Percentiles rank a stretch among this genome's conserved stretches.
These are phyloP conservation scores for Circaetus gallicus DNA, from an alignment of 2,113 vertebrate species.

Conservation along the genomic window DNA sequence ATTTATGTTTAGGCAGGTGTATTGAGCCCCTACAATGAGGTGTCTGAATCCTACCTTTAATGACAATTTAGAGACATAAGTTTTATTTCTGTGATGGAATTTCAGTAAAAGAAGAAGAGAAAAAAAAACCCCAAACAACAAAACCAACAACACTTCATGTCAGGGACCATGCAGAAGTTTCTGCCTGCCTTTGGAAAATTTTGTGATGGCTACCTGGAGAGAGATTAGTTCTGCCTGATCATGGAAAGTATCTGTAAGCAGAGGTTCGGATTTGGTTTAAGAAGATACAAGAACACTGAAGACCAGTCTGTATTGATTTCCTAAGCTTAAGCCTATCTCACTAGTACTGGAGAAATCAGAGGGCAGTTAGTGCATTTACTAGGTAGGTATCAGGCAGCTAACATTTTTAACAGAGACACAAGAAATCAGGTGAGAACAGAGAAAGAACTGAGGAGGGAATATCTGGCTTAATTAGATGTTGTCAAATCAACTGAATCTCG, in stretches of 20 bases:
- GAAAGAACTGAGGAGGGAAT: not conserved
- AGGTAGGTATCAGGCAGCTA: not conserved
- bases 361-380: not conserved
- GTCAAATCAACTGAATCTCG: not conserved
- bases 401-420: not conserved
- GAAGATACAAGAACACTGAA: not conserved
- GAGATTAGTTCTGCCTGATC: not conserved
- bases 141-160: not conserved
- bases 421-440: not conserved
- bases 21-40: not conserved
- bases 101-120: not conserved
- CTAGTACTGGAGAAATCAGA: not conserved
- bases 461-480: not conserved
- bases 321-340: not conserved
- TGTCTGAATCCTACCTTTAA: not conserved
- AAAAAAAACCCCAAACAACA: not conserved
- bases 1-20: not conserved
- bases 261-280: not conserved
- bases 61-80: not conserved
- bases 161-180: not conserved
- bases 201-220: not conserved
- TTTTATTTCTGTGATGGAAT: not conserved
- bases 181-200: not conserved
- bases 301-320: not conserved
- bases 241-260: not conserved